Percentiles rank a stretch among this genome's conserved stretches.
Conservation (phyloP, 2,113 vertebrate species). For the Rana temporaria region DNA sequence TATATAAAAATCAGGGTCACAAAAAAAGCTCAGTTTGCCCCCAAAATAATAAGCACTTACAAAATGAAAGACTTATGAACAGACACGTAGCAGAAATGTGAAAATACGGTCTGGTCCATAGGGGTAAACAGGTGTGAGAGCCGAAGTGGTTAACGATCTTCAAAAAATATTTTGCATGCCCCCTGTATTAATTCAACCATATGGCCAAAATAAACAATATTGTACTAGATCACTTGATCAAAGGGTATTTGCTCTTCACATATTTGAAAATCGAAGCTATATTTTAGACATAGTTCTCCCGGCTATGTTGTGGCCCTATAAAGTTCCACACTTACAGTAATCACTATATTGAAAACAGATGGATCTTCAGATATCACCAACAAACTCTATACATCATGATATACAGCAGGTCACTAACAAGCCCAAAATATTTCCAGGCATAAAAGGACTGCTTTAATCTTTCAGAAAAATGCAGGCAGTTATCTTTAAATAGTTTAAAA, state of each 20-base stretch:
- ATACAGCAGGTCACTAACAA: background rate
- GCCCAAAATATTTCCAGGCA: constrained; percentile 3
- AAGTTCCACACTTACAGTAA: background rate
- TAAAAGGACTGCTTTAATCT: background rate
- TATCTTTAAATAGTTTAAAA: background rate
- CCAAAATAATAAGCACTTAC: no score
- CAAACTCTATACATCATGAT: background rate
- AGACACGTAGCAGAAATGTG: no score
- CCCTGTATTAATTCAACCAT: background rate
- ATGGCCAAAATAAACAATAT: background rate
- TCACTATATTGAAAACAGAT: constrained; percentile 2
- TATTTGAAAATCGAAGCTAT: background rate
- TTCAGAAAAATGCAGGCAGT: background rate
- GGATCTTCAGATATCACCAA: background rate
- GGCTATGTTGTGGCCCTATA: background rate
- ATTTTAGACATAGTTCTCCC: background rate
- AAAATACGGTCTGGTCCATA: no score
- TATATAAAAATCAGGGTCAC: no score
- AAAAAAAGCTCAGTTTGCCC: no score
- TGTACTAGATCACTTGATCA: background rate
- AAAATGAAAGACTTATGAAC: no score
- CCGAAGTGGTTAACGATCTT: no score
- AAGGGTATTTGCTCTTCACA: background rate
- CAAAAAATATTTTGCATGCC: background rate
- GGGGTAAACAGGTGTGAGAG: no score